Base-by-base conservation (phyloP, 1,140 invertebrate genomes). In the Muscidifurax raptorellus region DNA sequence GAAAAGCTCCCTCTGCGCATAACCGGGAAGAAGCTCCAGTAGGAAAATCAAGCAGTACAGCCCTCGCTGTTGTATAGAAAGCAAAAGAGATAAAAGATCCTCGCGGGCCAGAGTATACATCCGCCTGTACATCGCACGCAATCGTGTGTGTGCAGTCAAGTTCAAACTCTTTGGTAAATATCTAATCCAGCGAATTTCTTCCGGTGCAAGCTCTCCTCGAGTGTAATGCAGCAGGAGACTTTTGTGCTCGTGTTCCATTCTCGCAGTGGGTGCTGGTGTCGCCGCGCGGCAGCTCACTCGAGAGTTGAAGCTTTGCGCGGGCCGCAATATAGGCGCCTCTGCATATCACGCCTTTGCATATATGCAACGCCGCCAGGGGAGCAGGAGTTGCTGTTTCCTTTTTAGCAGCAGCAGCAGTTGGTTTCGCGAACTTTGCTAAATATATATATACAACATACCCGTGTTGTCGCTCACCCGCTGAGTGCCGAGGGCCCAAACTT, bases 151-250 rank as follows among this genome's bases (percentile, higher is more conserved):
- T 36, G 36, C 1, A 40, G 36, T 40, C 36, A 40, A 40, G 36
- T 40, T 40, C 36, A 40, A 40, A 40, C 36, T 40, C 9, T n/a
- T 40, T n/a, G 27, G 40, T 72, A 52, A 81, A 32, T 72, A 71
- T 44, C 40, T 59, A n/a, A n/a, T 64, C 64, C 22, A 15, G 28
- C 9, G 30, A 59, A 82, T 82, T 74, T 82, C 52, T 40, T 40
- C 18, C 15, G 66, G n/a, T 12, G 64, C 25, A n/a, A 64, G 59
- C 59, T 64, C 59, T n/a, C n/a, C 59, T 64, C 36, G 25, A 36
- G 47, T 32, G 7, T 81, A 81, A 81, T 72, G 36, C 40, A 13
- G n/a, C 32, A 22, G 15, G 18, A 32, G 30, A 36, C 40, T 47
- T 75, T 75, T 75, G 36, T 13, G 40, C n/a, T n/a, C 15, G 75